Percentiles rank a stretch among this genome's conserved stretches.
phyloP scores from a whole-genome alignment of 2,113 vertebrate species.

The Carettochelys insculpta region DNA sequence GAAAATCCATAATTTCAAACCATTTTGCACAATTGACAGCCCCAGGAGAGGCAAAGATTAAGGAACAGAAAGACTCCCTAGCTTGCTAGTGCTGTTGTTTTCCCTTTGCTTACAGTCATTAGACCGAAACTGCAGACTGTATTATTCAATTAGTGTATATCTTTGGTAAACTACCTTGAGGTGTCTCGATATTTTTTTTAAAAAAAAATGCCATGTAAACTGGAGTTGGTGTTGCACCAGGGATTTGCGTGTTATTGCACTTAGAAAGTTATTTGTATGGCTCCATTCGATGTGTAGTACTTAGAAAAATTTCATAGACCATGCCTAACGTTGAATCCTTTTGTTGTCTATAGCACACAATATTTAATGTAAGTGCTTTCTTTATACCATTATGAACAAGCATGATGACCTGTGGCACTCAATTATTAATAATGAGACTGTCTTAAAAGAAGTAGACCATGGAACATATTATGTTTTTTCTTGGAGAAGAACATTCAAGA shows the following conservation, averaged over 20 bases:
- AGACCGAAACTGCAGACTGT: conserved; percentile 26
- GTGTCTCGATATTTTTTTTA: conserved; percentile 3
- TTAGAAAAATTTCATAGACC: conserved; percentile 19
- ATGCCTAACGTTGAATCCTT: background rate
- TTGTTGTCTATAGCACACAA: rapidly evolving
- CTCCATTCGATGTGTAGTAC: background rate
- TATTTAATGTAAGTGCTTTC: background rate
- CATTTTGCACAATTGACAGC: conserved; percentile 62
- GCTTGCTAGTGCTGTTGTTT: conserved; percentile 42
- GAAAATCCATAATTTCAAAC: conserved; percentile 64
- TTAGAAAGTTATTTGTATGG: conserved; percentile 21
- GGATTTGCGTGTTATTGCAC: conserved; percentile 23
- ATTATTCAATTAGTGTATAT: conserved; percentile 62
- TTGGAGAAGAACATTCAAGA: background rate
- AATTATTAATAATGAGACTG: background rate
- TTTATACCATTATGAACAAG: rapidly evolving
- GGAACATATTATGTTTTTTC: background rate
- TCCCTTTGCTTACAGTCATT: conserved; percentile 31
- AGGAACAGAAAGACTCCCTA: conserved; percentile 52
- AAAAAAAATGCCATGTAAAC: conserved; percentile 42
- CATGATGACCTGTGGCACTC: background rate
- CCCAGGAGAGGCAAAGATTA: conserved; percentile 61
- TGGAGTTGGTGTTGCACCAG: conserved; percentile 20
- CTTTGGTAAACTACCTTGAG: conserved; percentile 48
- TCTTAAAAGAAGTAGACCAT: background rate